Percentiles rank a stretch among this genome's conserved stretches.
Conservation (phyloP, 2,888 invertebrate species). For the Plagodis dolabraria region DNA sequence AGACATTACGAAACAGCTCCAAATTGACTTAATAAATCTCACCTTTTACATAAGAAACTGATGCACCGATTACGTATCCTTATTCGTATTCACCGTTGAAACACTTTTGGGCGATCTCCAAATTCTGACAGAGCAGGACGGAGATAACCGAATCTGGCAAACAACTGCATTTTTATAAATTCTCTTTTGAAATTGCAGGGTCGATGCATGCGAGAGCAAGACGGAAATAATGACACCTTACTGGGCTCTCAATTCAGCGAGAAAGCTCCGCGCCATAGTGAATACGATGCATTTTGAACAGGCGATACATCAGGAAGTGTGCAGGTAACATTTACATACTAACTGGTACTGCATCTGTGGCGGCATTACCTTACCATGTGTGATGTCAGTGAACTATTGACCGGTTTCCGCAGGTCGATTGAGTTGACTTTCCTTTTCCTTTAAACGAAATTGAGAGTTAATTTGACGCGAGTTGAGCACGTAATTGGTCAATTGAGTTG, state of each 20-base stretch:
- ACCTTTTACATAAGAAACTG: slow-evolving; percentile 4
- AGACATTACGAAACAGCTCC: slow-evolving; percentile 11
- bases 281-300: slow-evolving; percentile 98
- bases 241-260: slow-evolving; percentile 97
- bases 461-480: neutral
- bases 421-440: slow-evolving; percentile 17
- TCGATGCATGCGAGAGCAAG: slow-evolving; percentile 96
- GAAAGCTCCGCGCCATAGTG: slow-evolving; percentile 95
- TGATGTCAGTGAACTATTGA: slow-evolving; percentile 18
- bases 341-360: neutral
- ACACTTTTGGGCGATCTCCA: slow-evolving; percentile 17
- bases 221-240: slow-evolving; percentile 97
- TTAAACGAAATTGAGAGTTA: slow-evolving; percentile 22
- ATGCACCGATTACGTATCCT: slow-evolving; percentile 23
- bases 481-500: no score
- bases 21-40: slow-evolving; percentile 17
- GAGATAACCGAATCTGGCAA: neutral
- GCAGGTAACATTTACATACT: slow-evolving; percentile 86
- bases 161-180: slow-evolving; percentile 3
- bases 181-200: slow-evolving; percentile 72
- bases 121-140: neutral
- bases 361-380: slow-evolving; percentile 3
- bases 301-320: slow-evolving; percentile 97
- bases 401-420: slow-evolving; percentile 19
- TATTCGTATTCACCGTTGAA: slow-evolving; percentile 14